Evolutionary conservation across 1,140 invertebrate species (phyloP).

Genomic region (Drosophila tropicalis): DNA sequence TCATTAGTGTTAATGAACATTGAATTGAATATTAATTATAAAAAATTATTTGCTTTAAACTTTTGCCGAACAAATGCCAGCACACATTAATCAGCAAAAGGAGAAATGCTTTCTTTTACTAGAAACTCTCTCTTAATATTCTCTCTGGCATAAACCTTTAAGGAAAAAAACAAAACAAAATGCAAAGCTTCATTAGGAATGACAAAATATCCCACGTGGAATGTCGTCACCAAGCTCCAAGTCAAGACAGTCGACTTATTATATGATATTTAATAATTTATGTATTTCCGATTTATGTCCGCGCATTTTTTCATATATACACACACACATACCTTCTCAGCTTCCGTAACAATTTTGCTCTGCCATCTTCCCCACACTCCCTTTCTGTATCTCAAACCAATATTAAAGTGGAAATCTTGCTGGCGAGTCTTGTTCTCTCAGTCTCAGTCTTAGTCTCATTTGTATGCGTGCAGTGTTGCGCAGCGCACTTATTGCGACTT

Average conservation of each 20-base stretch:
- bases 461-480: constrained; percentile 79
- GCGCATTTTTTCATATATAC: constrained; percentile 56
- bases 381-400: neutral
- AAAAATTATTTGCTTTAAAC: neutral
- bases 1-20: neutral
- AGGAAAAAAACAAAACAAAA: neutral
- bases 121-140: neutral
- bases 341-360: constrained; percentile 15
- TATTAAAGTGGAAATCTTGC: constrained; percentile 15
- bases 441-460: constrained; percentile 50
- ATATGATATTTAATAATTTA: constrained; percentile 77
- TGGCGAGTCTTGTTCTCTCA: neutral
- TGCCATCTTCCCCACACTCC: neutral
- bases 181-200: constrained; percentile 57
- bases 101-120: no score
- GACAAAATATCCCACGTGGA: constrained; percentile 27
- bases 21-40: neutral
- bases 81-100: no score
- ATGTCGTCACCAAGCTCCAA: constrained; percentile 34
- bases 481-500: constrained; percentile 75
- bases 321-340: constrained; percentile 9
- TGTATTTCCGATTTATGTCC: constrained; percentile 78
- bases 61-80: no score
- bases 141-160: constrained; percentile 5
- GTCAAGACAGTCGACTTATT: constrained; percentile 50